Conservation (phyloP, 2,113 vertebrate genomes). For the Mormoops blainvillei region DNA sequence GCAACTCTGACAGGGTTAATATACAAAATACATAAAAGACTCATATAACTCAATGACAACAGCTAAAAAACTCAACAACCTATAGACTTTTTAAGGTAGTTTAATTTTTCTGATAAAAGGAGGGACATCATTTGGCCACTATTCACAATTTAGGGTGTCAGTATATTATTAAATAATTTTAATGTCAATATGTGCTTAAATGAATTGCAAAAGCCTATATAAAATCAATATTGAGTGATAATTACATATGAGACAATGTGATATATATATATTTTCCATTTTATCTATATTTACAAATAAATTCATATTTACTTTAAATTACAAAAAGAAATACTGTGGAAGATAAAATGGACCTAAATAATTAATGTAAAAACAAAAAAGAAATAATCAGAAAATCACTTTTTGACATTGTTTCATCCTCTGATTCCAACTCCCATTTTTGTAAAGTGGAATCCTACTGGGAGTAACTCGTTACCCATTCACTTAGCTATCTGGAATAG, state of each 20-base stretch:
- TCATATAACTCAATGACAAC: neutral
- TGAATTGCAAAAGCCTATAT: neutral
- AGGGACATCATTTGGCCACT: neutral
- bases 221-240: neutral
- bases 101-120: neutral
- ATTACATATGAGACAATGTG: too few species aligned
- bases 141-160: neutral
- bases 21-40: neutral
- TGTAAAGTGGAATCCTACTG: neutral
- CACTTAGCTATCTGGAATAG: neutral
- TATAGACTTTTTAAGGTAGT: neutral
- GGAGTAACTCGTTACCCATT: neutral
- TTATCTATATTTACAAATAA: too few species aligned
- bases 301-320: too few species aligned
- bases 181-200: neutral
- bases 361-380: neutral
- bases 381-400: neutral
- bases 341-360: neutral
- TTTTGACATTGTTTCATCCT: neutral
- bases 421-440: neutral
- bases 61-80: neutral
- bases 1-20: neutral
- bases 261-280: too few species aligned
- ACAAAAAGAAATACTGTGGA: neutral
- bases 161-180: neutral